Evolutionary conservation across 2,797 vertebrate species (phyloP).

Genomic region (Gymnoscopelus microlampas): DNA sequence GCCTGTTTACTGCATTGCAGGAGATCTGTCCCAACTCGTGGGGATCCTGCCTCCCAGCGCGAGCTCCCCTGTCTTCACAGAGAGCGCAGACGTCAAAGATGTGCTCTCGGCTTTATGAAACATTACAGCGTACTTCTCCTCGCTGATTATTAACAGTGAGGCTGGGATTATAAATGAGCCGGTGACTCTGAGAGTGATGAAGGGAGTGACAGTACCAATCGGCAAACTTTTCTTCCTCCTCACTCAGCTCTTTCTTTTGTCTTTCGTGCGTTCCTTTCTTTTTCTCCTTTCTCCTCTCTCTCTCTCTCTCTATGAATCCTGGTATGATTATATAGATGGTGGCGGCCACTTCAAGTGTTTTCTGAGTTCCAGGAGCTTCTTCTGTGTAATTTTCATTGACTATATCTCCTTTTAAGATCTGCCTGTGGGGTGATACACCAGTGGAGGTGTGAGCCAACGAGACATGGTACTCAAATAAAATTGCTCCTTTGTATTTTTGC

Average conservation of each 20-base stretch:
- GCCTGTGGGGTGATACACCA: conserved; percentile 12
- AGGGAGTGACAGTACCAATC: conserved; percentile 49
- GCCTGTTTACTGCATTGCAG: conserved; percentile 80
- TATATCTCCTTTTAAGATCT: not conserved
- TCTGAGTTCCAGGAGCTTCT: not conserved
- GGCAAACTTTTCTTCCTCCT: conserved; percentile 44
- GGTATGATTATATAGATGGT: conserved; percentile 14
- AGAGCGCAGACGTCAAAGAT: conserved; percentile 42
- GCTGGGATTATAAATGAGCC: conserved; percentile 51
- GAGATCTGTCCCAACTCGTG: conserved; percentile 55
- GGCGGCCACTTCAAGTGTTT: not conserved
- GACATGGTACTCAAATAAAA: not conserved
- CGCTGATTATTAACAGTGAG: conserved; percentile 49
- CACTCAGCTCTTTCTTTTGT: conserved; percentile 48
- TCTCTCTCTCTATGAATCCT: conserved; percentile 28
- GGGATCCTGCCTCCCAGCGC: conserved; percentile 34
- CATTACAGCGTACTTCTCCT: conserved; percentile 31
- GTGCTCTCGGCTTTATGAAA: conserved; percentile 40
- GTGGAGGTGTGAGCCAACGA: not conserved
- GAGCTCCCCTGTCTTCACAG: conserved; percentile 24
- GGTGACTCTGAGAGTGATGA: conserved; percentile 33
- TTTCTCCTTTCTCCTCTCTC: conserved; percentile 34
- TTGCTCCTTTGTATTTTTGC: too few species aligned
- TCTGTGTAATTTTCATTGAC: conserved; percentile 11
- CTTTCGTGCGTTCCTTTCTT: conserved; percentile 8